These are phyloP conservation scores for Orthosia gothica DNA, from an alignment of 2,888 invertebrate species.

Conservation along the genomic window DNA sequence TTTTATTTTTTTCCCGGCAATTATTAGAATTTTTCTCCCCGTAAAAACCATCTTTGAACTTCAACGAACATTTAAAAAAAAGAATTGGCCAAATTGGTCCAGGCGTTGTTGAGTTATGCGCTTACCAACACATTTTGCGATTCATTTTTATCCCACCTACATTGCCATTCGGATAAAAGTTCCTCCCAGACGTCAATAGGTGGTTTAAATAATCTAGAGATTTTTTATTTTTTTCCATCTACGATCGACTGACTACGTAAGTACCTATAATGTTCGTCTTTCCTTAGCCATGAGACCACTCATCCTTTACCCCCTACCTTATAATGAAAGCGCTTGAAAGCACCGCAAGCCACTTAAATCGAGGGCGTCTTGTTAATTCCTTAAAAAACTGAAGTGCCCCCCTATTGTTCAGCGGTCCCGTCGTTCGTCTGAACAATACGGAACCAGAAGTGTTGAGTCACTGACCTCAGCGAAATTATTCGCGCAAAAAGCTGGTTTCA, in stretches of 20 bases:
- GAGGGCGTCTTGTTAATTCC: constrained; percentile 74
- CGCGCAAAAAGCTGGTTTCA: constrained; percentile 41
- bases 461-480: constrained; percentile 45
- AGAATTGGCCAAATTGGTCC: no score
- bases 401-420: constrained; percentile 70
- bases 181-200: no score
- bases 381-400: constrained; percentile 72
- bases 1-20: no score
- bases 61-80: no score
- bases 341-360: constrained; percentile 66
- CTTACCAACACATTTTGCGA: no score
- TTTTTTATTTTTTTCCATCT: no score
- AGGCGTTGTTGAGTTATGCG: no score
- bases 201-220: no score
- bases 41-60: no score
- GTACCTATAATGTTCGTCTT: constrained; percentile 26
- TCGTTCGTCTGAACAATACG: constrained; percentile 65
- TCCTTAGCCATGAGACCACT: constrained; percentile 45
- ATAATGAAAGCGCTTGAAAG: constrained; percentile 59
- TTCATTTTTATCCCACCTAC: no score
- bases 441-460: constrained; percentile 69
- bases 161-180: no score
- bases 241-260: constrained; percentile 12
- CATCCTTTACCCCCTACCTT: constrained; percentile 56
- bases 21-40: no score